Evolutionary conservation across 2,113 vertebrate species (phyloP), one percentile per base, ranked within the genome.

Genomic region (Neopipo cinnamomea): DNA sequence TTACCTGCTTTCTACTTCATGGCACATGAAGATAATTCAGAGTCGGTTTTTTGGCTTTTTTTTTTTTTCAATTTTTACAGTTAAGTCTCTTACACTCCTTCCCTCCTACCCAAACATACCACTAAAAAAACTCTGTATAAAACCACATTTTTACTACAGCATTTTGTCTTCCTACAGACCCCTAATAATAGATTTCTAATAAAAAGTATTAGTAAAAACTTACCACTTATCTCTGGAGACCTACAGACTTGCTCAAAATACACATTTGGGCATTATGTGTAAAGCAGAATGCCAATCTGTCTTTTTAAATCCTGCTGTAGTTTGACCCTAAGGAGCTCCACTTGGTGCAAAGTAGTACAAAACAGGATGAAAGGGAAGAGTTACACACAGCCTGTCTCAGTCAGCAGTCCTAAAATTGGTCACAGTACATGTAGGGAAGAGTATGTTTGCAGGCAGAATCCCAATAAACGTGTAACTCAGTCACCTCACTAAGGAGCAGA

Each of bases 301-400:
- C 67, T 91, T 94, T 96, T 92, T 93, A 97, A 81, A 89, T 83
- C 89, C 58, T 92, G 77, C 83, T 88, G 70, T 23, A 46, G 91
- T 73, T 28, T n/a, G 23, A 94, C 39, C 72, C 79, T 67, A 71
- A 95, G 66, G 91, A 97, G 58, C 68, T 91, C 79, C 81, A 92
- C 76, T 93, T 91, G 59, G 84, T 47, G 14, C 65, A 77, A 76
- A 79, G 33, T 12, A 72, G 63, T 56, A 94, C 89, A 92, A 76
- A 82, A 74, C 39, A 87, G 78, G 49, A 85, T 24, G 50, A 95
- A 91, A 92, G 19, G 31, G 53, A 92, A 85, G 73, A 91, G 68
- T 53, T 53, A 37, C 5, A 59, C 30, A 21, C 25, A 19, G 52
- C 5, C 8, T 14, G 14, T 25, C 71, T n/a, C 33, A 65, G 33